phyloP scores from a whole-genome alignment of 2,888 invertebrate species.

The Iselma pallidipennis region DNA sequence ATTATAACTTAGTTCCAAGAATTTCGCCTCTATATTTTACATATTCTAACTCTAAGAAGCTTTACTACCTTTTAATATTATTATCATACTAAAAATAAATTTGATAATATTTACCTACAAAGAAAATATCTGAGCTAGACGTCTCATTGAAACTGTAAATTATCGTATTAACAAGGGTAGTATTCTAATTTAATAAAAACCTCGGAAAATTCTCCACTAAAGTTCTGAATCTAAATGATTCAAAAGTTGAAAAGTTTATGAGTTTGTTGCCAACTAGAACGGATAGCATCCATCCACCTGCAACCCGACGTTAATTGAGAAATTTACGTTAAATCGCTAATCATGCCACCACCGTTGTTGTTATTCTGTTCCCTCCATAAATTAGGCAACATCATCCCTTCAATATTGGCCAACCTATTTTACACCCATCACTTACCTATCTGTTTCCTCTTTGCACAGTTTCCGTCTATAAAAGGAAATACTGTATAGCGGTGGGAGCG shows the following conservation, averaged over 20 bases:
- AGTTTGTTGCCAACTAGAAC: constrained; percentile 4
- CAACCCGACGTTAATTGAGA: constrained; percentile 6
- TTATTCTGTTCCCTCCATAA: neutral
- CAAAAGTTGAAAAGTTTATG: constrained; percentile 3
- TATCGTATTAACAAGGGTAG: too few relatives aligned
- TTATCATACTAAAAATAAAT: too few relatives aligned
- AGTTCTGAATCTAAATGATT: neutral
- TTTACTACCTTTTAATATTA: too few relatives aligned
- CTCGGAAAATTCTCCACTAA: neutral
- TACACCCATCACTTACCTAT: neutral
- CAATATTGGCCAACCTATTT: constrained; percentile 2
- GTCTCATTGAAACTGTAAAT: constrained; percentile 1
- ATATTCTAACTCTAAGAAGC: too few relatives aligned
- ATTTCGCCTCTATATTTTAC: too few relatives aligned
- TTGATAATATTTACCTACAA: too few relatives aligned
- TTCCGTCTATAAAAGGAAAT: neutral
- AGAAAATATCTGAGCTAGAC: too few relatives aligned
- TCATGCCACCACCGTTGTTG: constrained; percentile 5
- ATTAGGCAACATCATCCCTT: constrained; percentile 2
- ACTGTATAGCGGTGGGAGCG: neutral
- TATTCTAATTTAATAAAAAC: neutral
- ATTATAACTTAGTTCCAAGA: too few relatives aligned
- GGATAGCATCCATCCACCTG: neutral
- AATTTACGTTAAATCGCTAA: constrained; percentile 6
- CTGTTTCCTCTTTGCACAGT: neutral